These are phyloP conservation scores for Potamarius usumacintae DNA, from an alignment of 2,113 vertebrate genomes.

Conservation along the genomic window DNA sequence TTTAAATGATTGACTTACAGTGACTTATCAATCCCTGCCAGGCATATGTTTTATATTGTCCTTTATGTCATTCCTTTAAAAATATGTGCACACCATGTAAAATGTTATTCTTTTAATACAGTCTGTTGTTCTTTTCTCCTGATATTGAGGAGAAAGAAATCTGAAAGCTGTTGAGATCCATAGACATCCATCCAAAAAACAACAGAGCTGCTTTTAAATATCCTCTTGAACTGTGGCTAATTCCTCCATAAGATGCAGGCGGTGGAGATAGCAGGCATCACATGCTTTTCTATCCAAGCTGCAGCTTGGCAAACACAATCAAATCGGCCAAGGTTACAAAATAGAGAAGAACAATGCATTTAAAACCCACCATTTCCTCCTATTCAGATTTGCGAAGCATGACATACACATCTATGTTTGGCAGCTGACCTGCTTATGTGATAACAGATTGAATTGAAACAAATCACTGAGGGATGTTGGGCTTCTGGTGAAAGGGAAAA, in stretches of 20 bases:
- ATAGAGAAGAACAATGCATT: constrained; percentile 48
- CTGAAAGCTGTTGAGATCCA: constrained; percentile 47
- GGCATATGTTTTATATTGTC: constrained; percentile 28
- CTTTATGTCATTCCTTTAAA: constrained; percentile 25
- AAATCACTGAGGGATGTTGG: constrained; percentile 58
- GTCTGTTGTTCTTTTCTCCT: constrained; percentile 38
- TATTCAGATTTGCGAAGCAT: constrained; percentile 56
- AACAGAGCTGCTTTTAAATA: constrained; percentile 28
- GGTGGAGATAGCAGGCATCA: constrained; percentile 48
- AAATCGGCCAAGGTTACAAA: constrained; percentile 57
- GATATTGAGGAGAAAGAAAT: constrained; percentile 48
- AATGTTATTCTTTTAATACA: constrained; percentile 39
- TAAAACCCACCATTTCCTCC: constrained; percentile 36
- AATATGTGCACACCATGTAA: constrained; percentile 36
- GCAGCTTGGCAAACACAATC: constrained; percentile 56
- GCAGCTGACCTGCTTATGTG: constrained; percentile 63
- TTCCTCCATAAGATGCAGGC: constrained; percentile 59
- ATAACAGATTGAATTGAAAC: constrained; percentile 72
- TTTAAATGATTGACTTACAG: constrained; percentile 16
- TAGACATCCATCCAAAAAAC: constrained; percentile 43
- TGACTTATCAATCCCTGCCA: constrained; percentile 25
- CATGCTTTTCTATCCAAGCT: constrained; percentile 48
- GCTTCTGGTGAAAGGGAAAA: constrained; percentile 49
- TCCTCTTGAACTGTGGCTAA: constrained; percentile 57
- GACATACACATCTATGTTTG: constrained; percentile 61